A percentile compares a stretch with the other conserved stretches of the same genome.
phyloP scores from a whole-genome alignment of 2,113 vertebrate species.

The Recurvirostra avosetta region DNA sequence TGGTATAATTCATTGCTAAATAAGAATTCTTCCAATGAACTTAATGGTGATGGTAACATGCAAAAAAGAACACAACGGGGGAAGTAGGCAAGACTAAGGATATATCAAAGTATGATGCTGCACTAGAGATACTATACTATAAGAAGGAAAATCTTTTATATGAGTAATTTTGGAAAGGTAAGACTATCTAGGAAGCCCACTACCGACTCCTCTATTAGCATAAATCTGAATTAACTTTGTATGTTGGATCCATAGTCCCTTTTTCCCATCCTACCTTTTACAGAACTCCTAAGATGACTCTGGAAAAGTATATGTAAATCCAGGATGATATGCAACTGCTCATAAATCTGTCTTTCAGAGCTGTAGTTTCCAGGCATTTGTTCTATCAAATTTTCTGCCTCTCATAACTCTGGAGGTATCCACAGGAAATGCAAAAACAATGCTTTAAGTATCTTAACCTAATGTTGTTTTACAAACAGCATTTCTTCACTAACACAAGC shows the following conservation, averaged over 20 bases:
- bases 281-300: neutral
- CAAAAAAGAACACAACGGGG: neutral
- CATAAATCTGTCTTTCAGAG: neutral
- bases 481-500: neutral
- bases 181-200: neutral
- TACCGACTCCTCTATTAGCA: neutral
- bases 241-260: neutral
- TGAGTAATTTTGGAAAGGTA: neutral
- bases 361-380: neutral
- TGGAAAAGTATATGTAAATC: neutral
- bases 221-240: neutral
- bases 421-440: neutral
- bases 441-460: neutral
- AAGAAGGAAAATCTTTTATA: neutral
- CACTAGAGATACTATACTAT: neutral
- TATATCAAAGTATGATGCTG: neutral
- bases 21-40: neutral
- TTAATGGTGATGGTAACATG: neutral
- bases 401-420: neutral
- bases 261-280: neutral
- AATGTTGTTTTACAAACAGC: neutral
- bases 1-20: neutral
- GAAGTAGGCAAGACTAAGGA: neutral
- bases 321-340: neutral
- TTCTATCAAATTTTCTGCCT: neutral